These are phyloP conservation scores for Dysidea cf. avara DNA, from an alignment of 37 sponge, comb jelly and placozoan species.

Conservation along the genomic window DNA sequence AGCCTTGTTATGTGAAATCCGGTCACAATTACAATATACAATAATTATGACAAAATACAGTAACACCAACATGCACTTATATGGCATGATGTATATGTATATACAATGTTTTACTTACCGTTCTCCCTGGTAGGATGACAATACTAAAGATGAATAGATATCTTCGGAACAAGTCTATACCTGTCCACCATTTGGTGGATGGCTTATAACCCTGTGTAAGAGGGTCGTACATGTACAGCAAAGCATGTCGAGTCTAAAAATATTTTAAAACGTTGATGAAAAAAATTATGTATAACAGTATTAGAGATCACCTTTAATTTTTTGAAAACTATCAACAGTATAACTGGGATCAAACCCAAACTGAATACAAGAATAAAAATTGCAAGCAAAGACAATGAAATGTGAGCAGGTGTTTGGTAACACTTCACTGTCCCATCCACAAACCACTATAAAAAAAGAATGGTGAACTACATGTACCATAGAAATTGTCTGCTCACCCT, in stretches of 20 bases:
- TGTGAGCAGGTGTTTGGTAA: constrained; percentile 38
- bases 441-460: constrained; percentile 46
- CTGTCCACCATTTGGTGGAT: constrained; percentile 40
- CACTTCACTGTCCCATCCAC: constrained; percentile 56
- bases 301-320: not conserved
- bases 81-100: not conserved
- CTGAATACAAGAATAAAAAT: constrained; percentile 34
- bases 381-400: constrained; percentile 35
- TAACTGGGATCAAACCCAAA: constrained; percentile 6
- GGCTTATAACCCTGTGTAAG: constrained; percentile 51
- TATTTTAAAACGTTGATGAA: not conserved
- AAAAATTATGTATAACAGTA: too few species aligned
- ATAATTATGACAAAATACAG: not conserved
- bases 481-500: not conserved
- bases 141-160: constrained; percentile 29
- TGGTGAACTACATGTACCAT: not conserved
- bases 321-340: not conserved
- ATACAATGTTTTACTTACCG: constrained; percentile 34
- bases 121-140: constrained; percentile 50
- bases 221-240: not conserved
- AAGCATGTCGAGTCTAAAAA: not conserved
- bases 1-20: too few species aligned
- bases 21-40: too few species aligned
- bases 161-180: constrained; percentile 50
- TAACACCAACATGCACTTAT: constrained; percentile 2